phyloP scores from a whole-genome alignment of 2,888 invertebrate species.

The Megaustenia siamemsis region DNA sequence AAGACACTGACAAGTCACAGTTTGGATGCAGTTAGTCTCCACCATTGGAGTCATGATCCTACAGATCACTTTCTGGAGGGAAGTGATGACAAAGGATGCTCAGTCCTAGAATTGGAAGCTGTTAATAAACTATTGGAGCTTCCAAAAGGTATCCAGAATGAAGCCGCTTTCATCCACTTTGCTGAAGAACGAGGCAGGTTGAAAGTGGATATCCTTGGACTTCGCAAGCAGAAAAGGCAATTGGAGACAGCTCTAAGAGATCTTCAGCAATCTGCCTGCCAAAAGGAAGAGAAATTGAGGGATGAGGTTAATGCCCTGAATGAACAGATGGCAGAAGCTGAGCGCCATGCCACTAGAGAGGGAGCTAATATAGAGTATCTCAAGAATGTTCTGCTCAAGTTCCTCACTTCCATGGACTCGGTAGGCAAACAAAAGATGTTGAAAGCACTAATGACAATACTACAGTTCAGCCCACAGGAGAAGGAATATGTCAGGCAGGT shows the following conservation, averaged over 20 bases:
- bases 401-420: conserved; percentile 86
- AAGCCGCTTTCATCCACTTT: conserved; percentile 86
- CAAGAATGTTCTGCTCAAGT: conserved; percentile 93
- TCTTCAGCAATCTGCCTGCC: conserved; percentile 79
- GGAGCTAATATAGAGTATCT: conserved; percentile 93
- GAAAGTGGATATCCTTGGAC: conserved; percentile 87
- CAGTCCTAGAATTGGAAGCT: conserved; percentile 65
- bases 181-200: conserved; percentile 90
- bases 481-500: conserved; percentile 81
- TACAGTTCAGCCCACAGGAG: conserved; percentile 89
- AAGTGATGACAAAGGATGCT: not conserved
- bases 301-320: conserved; percentile 81
- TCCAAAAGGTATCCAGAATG: conserved; percentile 65
- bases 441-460: conserved; percentile 91
- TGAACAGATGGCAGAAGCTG: conserved; percentile 81
- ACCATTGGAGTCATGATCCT: conserved; percentile 37
- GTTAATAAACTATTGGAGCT: conserved; percentile 65
- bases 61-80: conserved; percentile 8
- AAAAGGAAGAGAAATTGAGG: conserved; percentile 81
- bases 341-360: conserved; percentile 84
- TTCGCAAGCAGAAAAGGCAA: conserved; percentile 86
- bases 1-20: conserved; percentile 71
- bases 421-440: conserved; percentile 89
- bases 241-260: conserved; percentile 83
- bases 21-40: conserved; percentile 59